A percentile compares a stretch with the other conserved stretches of the same genome.
These are phyloP conservation scores for Drosophila formosana DNA, from an alignment of 2,888 invertebrate species.

Conservation along the genomic window DNA sequence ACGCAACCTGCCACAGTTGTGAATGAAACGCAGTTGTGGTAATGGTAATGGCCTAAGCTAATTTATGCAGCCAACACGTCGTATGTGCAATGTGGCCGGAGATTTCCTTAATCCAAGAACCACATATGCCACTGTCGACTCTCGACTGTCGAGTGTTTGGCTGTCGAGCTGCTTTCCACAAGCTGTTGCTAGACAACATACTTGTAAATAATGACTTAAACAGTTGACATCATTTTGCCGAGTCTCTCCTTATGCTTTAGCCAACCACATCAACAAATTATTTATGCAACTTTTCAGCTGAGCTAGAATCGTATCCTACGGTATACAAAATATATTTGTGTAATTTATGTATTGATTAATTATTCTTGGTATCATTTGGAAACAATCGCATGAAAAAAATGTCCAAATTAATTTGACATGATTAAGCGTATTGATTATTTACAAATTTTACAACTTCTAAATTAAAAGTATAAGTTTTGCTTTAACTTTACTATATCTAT, in stretches of 20 bases:
- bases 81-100: conserved; percentile 42
- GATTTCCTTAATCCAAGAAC: conserved; percentile 20
- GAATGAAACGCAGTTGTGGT: conserved; percentile 47
- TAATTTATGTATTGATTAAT: too few species aligned
- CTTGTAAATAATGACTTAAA: conserved; percentile 16
- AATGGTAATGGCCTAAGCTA: conserved; percentile 65
- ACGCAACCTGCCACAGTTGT: conserved; percentile 13
- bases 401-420: too few species aligned
- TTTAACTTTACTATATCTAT: too few species aligned
- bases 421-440: too few species aligned
- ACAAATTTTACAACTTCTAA: too few species aligned
- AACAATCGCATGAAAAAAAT: too few species aligned
- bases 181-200: conserved; percentile 17
- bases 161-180: conserved; percentile 8
- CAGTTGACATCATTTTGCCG: conserved; percentile 1
- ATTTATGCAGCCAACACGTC: conserved; percentile 63
- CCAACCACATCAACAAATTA: background rate
- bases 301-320: too few species aligned
- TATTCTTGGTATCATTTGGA: too few species aligned
- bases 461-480: too few species aligned
- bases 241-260: background rate
- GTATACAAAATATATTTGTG: too few species aligned
- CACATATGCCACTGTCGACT: conserved; percentile 4
- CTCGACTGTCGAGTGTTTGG: background rate
- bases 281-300: background rate